A percentile compares a stretch with the other conserved stretches of the same genome.
Conservation (phyloP, 2,888 invertebrate genomes). For the Drosophila kuntzei region DNA sequence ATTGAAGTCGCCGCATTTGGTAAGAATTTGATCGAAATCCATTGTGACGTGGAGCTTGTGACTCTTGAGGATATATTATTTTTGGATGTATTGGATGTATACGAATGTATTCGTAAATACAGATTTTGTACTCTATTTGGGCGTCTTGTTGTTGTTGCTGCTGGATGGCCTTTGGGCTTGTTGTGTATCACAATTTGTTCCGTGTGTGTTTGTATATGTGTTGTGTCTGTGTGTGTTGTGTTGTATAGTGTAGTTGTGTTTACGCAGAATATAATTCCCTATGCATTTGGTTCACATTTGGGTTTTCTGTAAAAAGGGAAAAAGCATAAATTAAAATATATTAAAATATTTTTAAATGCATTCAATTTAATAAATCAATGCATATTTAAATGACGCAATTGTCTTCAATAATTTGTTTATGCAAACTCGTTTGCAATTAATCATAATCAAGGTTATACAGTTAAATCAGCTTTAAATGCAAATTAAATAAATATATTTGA, state of each 20-base stretch:
- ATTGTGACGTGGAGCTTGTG: constrained; percentile 55
- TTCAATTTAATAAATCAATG: neutral
- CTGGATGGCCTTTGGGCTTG: constrained; percentile 25
- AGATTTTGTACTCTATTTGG: constrained; percentile 44
- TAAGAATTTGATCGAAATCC: constrained; percentile 87
- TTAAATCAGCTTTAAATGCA: neutral
- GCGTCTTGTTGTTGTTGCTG: constrained; percentile 14
- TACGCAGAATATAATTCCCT: constrained; percentile 43
- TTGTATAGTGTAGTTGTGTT: constrained; percentile 32
- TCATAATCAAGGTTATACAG: constrained; percentile 1
- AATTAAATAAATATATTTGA: neutral
- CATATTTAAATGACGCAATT: neutral
- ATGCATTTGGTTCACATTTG: constrained; percentile 64
- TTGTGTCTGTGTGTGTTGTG: constrained; percentile 21
- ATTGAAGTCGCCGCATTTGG: constrained; percentile 87
- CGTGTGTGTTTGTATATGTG: constrained; percentile 28
- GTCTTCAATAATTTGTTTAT: neutral
- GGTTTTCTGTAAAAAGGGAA: constrained; percentile 46
- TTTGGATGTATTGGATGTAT: neutral
- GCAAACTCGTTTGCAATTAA: constrained; percentile 6
- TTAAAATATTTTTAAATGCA: constrained; percentile 4
- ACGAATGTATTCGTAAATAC: neutral
- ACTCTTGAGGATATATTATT: neutral
- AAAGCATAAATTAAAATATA: constrained; percentile 9
- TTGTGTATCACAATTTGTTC: constrained; percentile 67